phyloP scores from a whole-genome alignment of 2,113 vertebrate species.

The Saguinus midas region DNA sequence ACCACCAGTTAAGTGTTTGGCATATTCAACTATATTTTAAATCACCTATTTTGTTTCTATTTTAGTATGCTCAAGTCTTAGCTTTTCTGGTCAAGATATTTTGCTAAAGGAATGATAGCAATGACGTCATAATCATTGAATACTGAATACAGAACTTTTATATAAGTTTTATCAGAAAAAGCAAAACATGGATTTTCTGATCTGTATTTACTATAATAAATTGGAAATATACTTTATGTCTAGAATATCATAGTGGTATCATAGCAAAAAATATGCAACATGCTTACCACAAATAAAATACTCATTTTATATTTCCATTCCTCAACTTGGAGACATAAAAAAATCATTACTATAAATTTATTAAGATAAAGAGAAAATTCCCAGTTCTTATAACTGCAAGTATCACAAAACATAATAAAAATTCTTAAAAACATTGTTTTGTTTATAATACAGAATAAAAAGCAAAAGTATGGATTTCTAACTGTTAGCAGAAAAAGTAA shows the following conservation, averaged over 20 bases:
- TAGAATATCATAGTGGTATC: neutral
- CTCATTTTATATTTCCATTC: conserved; percentile 49
- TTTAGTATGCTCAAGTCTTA: neutral
- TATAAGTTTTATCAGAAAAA: neutral
- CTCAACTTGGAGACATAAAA: conserved; percentile 30
- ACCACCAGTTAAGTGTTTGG: neutral
- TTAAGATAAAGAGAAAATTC: conserved; percentile 42
- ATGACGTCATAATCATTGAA: neutral
- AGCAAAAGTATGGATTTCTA: conserved; percentile 79
- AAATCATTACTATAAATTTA: conserved; percentile 22
- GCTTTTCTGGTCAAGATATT: conserved; percentile 48
- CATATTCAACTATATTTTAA: neutral
- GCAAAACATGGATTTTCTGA: conserved; percentile 26
- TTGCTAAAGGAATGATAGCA: neutral
- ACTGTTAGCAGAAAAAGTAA: conserved; percentile 63
- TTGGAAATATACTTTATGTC: neutral
- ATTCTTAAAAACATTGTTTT: neutral
- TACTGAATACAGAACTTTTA: neutral
- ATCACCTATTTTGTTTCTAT: neutral
- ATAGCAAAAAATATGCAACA: neutral
- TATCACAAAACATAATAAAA: conserved; percentile 33
- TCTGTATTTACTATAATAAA: conserved; percentile 13
- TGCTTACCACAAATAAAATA: conserved; percentile 48
- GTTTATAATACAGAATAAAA: conserved; percentile 57
- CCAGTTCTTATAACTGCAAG: neutral